Conservation (phyloP, 2,113 vertebrate species). For the Percopsis transmontana region DNA sequence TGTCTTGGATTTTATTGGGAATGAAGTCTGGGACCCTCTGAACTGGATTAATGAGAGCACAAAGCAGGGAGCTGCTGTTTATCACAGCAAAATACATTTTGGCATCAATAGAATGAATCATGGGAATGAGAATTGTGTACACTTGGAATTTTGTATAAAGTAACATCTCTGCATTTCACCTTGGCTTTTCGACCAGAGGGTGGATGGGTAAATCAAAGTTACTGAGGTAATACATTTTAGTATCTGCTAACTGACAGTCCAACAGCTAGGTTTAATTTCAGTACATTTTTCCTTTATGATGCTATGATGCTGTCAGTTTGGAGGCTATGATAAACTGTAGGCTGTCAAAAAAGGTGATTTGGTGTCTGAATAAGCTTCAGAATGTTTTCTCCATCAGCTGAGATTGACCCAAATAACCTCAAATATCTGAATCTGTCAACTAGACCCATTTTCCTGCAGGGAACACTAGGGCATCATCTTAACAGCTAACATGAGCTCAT, state of each 20-base stretch:
- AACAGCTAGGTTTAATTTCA: conserved; percentile 8
- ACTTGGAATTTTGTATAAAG: conserved; percentile 39
- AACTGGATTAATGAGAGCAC: conserved; percentile 62
- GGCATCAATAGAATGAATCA: conserved; percentile 27
- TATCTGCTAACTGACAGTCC: background rate
- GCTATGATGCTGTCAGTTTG: conserved; percentile 21
- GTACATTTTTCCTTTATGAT: conserved; percentile 37
- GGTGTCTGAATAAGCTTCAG: conserved; percentile 28
- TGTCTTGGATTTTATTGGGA: conserved; percentile 56
- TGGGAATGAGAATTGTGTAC: conserved; percentile 31
- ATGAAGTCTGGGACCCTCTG: conserved; percentile 41
- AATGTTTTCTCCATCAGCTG: conserved; percentile 14
- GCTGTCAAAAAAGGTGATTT: conserved; percentile 24
- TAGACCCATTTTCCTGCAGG: conserved; percentile 57
- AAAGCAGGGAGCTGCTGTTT: conserved; percentile 55
- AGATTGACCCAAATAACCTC: conserved; percentile 10
- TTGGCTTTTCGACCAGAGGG: background rate
- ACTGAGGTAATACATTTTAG: background rate
- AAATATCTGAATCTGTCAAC: conserved; percentile 43
- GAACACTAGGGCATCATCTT: conserved; percentile 57
- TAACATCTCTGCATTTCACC: conserved; percentile 64
- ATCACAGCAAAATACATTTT: conserved; percentile 35
- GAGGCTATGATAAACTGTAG: conserved; percentile 20
- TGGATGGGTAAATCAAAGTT: background rate
- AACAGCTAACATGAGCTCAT: conserved; percentile 35